Base-by-base conservation (phyloP, 1,140 invertebrate genomes). In the Zaprionus davidi region DNA sequence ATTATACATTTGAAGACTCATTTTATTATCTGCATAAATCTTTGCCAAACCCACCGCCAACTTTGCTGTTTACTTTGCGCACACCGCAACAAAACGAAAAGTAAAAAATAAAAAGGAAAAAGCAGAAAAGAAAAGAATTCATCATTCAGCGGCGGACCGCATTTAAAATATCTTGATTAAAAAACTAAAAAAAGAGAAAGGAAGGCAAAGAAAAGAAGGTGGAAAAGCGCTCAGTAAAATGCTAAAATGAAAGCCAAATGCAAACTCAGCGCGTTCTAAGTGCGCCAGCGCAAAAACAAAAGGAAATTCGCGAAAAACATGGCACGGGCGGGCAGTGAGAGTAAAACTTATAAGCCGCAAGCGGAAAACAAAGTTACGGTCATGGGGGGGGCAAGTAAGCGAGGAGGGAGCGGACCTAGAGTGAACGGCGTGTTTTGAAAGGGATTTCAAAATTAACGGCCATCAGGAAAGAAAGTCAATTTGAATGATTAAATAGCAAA, bases 1-100 rank as follows among this genome's bases (percentile, higher is more conserved):
- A 86, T 87, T 86, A 86, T 87, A 82, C 84, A 87, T 87, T 87
- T 80, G 80, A 87, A 83, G 84, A 83, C 78, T 87, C 84, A 88
- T 87, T 87, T 88, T 88, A 87, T 87, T 87, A 88, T 88, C 84
- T 88, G 84, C 85, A 88, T 87, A 87, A 87, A 83, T 87, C 83
- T 83, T 88, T 69, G 73, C 73, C 80, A 74, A 83, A 78, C 69
- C 78, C 73, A 68, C 65, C 59, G 51, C 80, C 72, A 86, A 86
- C 72, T 87, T 87, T 83, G 55, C 73, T 87, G 83, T 87, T 87
- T 87, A 87, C 83, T 87, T 70, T 75, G 66, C 66, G 2, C 63
- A 63, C 46, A 59, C 44, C 49, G 24, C 41, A 53, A 36, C 22
- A 60, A 49, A 66, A 38, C 17, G 6, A 49, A 57, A 26, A 26